Percentiles rank a stretch among this genome's conserved stretches.
These are phyloP conservation scores for Diplolepis rosae DNA, from an alignment of 2,888 invertebrate species.

Conservation along the genomic window DNA sequence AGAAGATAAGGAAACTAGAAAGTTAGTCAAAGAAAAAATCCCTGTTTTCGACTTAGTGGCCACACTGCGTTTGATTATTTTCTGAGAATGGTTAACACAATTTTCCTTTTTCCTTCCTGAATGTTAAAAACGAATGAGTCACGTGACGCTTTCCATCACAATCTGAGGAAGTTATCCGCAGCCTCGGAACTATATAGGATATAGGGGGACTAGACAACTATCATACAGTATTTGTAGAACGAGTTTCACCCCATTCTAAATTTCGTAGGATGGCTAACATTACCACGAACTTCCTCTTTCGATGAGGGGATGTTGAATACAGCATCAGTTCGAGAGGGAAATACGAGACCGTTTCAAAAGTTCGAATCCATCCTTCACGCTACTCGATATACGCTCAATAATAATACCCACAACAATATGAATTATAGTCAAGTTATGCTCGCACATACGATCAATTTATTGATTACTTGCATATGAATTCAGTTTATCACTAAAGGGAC, in stretches of 20 bases:
- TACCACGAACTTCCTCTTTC: slow-evolving; percentile 2
- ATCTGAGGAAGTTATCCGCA: slow-evolving; percentile 18
- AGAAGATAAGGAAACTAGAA: too few relatives aligned
- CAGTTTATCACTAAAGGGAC: background rate
- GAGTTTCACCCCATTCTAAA: slow-evolving; percentile 23
- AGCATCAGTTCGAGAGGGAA: background rate
- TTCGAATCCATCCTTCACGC: slow-evolving; percentile 19
- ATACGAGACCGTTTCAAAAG: background rate
- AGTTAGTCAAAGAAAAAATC: too few relatives aligned
- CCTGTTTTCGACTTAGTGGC: too few relatives aligned
- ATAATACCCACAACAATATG: background rate
- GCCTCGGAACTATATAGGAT: background rate
- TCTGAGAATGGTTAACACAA: too few relatives aligned
- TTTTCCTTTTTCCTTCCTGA: too few relatives aligned
- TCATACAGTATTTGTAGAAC: background rate
- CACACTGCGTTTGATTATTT: too few relatives aligned
- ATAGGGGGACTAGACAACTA: background rate
- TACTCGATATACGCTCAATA: slow-evolving; percentile 6
- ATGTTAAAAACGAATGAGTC: too few relatives aligned
- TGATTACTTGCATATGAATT: background rate
- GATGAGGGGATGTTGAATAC: slow-evolving; percentile 14
- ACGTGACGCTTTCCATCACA: background rate
- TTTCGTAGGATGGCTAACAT: slow-evolving; percentile 7
- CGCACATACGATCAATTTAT: slow-evolving; percentile 2
- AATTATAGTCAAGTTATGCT: background rate